Conservation (phyloP, 2,888 invertebrate genomes). For the Troides helena region DNA sequence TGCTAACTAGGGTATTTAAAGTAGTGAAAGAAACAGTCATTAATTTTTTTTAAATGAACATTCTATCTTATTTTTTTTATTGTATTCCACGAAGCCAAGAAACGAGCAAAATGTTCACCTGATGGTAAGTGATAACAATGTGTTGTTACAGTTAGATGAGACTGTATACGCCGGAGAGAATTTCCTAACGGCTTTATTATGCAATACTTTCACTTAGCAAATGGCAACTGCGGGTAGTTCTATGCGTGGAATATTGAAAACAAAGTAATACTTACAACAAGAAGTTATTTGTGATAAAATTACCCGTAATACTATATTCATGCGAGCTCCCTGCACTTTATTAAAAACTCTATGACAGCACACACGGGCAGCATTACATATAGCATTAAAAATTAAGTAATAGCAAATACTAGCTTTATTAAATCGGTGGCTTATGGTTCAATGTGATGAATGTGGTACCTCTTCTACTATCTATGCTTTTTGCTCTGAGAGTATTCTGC, state of each 20-base stretch:
- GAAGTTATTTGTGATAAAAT: constrained; percentile 39
- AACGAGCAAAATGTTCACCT: too few relatives aligned
- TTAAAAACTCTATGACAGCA: constrained; percentile 49
- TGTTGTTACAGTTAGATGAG: too few relatives aligned
- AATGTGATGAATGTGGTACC: constrained; percentile 36
- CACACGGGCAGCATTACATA: constrained; percentile 47
- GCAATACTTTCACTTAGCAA: background rate
- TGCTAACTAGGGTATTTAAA: too few relatives aligned
- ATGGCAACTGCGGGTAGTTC: background rate
- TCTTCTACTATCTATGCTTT: constrained; percentile 33
- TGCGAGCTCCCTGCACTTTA: constrained; percentile 52
- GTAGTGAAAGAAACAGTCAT: too few relatives aligned
- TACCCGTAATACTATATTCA: constrained; percentile 42
- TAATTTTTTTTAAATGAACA: too few relatives aligned
- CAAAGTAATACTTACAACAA: constrained; percentile 24
- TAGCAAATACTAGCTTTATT: constrained; percentile 58
- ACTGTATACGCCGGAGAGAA: background rate
- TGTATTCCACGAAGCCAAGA: too few relatives aligned
- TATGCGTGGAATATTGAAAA: constrained; percentile 18
- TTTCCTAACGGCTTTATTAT: background rate
- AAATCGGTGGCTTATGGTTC: constrained; percentile 44
- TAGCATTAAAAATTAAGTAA: constrained; percentile 60
- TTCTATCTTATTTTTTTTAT: too few relatives aligned
- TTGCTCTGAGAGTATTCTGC: background rate
- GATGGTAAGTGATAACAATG: too few relatives aligned